These are phyloP conservation scores for Istiophorus platypterus DNA, from an alignment of 2,113 vertebrate genomes.

Conservation along the genomic window DNA sequence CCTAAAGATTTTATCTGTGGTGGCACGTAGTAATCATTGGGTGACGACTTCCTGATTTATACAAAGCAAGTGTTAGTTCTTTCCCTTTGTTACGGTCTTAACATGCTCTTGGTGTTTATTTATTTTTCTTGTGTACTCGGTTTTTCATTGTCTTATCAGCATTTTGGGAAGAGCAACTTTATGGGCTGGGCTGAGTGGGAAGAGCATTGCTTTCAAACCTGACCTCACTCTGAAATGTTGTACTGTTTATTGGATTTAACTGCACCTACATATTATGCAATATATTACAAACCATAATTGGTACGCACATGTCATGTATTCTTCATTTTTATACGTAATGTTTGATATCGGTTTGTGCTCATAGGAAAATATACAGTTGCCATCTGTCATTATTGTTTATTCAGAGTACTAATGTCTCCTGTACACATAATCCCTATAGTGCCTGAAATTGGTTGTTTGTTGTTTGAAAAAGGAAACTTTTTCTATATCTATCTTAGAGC, in stretches of 20 bases:
- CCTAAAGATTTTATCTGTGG: slow-evolving; percentile 21
- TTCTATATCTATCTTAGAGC: slow-evolving; percentile 7
- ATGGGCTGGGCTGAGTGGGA: slow-evolving; percentile 8
- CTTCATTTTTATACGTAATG: slow-evolving; percentile 51
- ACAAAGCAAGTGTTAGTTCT: slow-evolving; percentile 42
- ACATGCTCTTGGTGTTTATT: slow-evolving; percentile 49
- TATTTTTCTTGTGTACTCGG: slow-evolving; percentile 47
- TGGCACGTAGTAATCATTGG: slow-evolving; percentile 1
- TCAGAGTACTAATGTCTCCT: slow-evolving; percentile 39
- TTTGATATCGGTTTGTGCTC: slow-evolving; percentile 33
- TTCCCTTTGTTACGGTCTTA: slow-evolving; percentile 63
- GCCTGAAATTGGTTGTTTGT: slow-evolving; percentile 60
- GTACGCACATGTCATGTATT: slow-evolving; percentile 43
- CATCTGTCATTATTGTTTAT: slow-evolving; percentile 18
- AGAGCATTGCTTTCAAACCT: slow-evolving; percentile 33
- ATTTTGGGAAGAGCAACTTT: slow-evolving; percentile 19
- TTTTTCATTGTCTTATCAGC: slow-evolving; percentile 36
- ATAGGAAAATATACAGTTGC: slow-evolving; percentile 24
- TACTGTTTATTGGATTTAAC: slow-evolving; percentile 44
- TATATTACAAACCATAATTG: slow-evolving; percentile 49
- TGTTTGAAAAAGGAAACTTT: not conserved
- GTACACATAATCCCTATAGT: slow-evolving; percentile 64
- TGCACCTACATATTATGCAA: slow-evolving; percentile 43
- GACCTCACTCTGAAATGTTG: slow-evolving; percentile 60
- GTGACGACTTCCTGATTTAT: slow-evolving; percentile 33